Evolutionary conservation across 1,140 invertebrate genomes (phyloP).

Genomic region (Bombus waltoni): DNA sequence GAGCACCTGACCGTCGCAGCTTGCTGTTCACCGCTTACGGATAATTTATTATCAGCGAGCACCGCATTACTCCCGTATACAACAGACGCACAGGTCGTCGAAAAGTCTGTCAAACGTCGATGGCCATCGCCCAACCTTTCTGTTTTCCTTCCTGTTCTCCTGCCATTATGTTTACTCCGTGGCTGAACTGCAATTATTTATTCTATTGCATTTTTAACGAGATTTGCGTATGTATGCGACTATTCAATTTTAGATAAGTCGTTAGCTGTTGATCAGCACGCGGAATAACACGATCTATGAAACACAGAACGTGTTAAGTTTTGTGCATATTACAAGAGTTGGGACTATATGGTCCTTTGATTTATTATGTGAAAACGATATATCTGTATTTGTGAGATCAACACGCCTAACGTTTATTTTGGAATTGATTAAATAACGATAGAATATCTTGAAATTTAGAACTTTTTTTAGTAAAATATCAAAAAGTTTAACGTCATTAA

Average conservation of each 20-base stretch:
- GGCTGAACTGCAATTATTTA: neutral
- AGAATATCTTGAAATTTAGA: neutral
- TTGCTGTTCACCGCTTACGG: conserved; percentile 65
- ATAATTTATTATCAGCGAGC: conserved; percentile 75
- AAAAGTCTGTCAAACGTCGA: conserved; percentile 49
- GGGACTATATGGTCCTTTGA: no score
- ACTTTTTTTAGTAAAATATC: neutral
- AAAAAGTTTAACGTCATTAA: neutral
- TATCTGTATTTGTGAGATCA: neutral
- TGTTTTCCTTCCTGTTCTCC: neutral
- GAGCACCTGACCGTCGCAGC: conserved; percentile 70
- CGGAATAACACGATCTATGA: no score
- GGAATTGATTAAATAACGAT: neutral
- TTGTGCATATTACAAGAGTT: no score
- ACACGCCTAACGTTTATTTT: neutral
- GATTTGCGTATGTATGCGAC: neutral
- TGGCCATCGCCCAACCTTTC: neutral
- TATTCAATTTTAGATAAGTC: no score
- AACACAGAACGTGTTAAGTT: no score
- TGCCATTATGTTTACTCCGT: neutral
- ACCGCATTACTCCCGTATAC: conserved; percentile 64
- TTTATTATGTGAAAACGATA: neutral
- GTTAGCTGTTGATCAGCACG: no score
- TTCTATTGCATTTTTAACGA: neutral
- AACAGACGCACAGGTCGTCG: conserved; percentile 32